Base-by-base conservation (phyloP, 1,140 invertebrate species). In the Mya arenaria region DNA sequence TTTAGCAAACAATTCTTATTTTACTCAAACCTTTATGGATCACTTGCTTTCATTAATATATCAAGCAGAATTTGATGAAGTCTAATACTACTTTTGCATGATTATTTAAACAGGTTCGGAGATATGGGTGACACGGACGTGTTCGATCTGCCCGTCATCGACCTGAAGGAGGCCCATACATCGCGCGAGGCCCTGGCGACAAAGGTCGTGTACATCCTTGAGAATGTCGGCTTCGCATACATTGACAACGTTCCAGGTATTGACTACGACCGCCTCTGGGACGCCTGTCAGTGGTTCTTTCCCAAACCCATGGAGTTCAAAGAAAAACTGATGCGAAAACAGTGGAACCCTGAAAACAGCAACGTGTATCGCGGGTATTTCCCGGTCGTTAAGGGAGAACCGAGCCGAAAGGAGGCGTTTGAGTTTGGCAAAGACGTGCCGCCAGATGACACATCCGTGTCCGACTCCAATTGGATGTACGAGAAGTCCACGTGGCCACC, bases 291-390 rank as follows among this genome's bases (percentile, higher is more conserved):
- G n/a, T 84, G 83, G 83, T 86, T 86, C 63, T 86, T 85, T 28
- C 37, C 28, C 25, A 72, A 77, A 48, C 69, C 68, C 6, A 17
- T 78, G n/a, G 68, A 71, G 17, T 55, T 68, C n/a, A 85, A 75
- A 56, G 25, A 44, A 15, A 71, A 55, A 25, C 6, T 85, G 23
- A 28, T 69, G 2, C 68, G 62, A 62, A 74, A 81, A n/a, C 15
- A 32, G 6, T 86, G 84, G 84, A 86, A 86, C 58, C 78, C 82
- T 0, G 60, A 69, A 19, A 77, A 68, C 52, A 52, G 68, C 32
- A 84, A 84, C 60, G n/a, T 52, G 6, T 86, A 84, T 52, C 62
- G 84, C 58, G 84, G 84, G 1, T 86, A 77, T 48, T 86, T 84
- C 63, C 84, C 84, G 2, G n/a, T 79, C n/a, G 55, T 65, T 15